phyloP scores from a whole-genome alignment of 2,888 invertebrate genomes.

The Tiphia femorata region DNA sequence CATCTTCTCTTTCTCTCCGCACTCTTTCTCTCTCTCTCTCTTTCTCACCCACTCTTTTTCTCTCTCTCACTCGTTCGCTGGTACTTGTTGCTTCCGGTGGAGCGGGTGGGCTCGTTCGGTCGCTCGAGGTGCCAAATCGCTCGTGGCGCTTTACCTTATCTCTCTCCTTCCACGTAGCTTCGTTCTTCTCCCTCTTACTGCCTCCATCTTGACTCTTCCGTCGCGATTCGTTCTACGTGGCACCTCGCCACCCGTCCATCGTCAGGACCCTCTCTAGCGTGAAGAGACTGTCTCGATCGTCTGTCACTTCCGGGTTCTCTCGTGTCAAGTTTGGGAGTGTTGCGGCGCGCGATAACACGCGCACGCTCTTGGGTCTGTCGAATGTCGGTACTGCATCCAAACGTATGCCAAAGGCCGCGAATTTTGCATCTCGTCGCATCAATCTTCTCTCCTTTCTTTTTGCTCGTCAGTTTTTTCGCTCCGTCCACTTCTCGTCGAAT shows the following conservation, averaged over 20 bases:
- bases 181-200: background rate
- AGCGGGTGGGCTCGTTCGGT: constrained; percentile 15
- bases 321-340: constrained; percentile 47
- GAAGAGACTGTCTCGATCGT: constrained; percentile 37
- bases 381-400: constrained; percentile 59
- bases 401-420: constrained; percentile 65
- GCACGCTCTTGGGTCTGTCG: constrained; percentile 24
- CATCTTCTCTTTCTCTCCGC: constrained; percentile 1
- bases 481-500: constrained; percentile 10
- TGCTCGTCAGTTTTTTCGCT: constrained; percentile 9
- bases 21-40: constrained; percentile 7
- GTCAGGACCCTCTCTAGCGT: constrained; percentile 29
- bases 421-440: constrained; percentile 28
- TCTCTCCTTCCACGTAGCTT: constrained; percentile 13
- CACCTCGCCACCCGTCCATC: constrained; percentile 23
- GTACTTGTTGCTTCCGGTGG: constrained; percentile 33
- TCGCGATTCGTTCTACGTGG: constrained; percentile 19
- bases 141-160: background rate
- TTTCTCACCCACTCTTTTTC: constrained; percentile 8
- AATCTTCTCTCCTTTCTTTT: constrained; percentile 2
- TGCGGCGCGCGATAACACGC: constrained; percentile 16
- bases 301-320: constrained; percentile 39
- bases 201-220: background rate
- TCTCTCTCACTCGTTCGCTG: constrained; percentile 25
- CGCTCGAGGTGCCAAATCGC: constrained; percentile 19